Conservation (phyloP, 2,113 vertebrate species). For the Etia nguti region DNA sequence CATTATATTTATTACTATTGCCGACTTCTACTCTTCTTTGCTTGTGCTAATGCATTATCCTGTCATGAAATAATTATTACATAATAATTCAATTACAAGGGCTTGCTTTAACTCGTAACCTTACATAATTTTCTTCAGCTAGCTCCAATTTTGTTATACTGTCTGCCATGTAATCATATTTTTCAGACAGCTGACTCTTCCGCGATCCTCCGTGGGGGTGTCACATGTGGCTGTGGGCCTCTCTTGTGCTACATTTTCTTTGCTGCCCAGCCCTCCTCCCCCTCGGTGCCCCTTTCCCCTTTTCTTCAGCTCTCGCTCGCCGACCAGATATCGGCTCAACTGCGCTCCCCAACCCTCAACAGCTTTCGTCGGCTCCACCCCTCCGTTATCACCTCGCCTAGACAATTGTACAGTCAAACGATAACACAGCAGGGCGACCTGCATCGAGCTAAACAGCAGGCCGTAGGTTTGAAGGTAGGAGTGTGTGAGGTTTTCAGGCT, state of each 20-base stretch:
- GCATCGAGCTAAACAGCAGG: not conserved
- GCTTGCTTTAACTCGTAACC: not conserved
- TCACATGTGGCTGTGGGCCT: slow-evolving; percentile 16
- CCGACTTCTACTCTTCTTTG: not conserved
- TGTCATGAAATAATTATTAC: not conserved
- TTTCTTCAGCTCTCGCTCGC: not conserved
- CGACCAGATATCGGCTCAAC: not conserved
- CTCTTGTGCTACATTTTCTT: not conserved
- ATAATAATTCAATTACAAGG: not conserved
- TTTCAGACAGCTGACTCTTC: not conserved
- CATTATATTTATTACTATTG: not conserved
- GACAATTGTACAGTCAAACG: slow-evolving; percentile 15
- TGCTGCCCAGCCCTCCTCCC: not conserved
- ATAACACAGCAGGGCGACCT: slow-evolving; percentile 39
- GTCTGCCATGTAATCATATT: not conserved
- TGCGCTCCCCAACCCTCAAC: not conserved
- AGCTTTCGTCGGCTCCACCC: not conserved
- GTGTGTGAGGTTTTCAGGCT: slow-evolving; percentile 61
- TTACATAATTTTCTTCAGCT: not conserved
- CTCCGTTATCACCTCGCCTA: not conserved
- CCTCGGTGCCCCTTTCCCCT: not conserved
- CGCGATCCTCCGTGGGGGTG: not conserved
- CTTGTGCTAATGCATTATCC: not conserved
- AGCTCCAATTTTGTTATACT: not conserved
- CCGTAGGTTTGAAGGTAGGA: slow-evolving; percentile 56